Evolutionary conservation across 23 tunicate genomes (phyloP).

Genomic region (Pegea sp.): DNA sequence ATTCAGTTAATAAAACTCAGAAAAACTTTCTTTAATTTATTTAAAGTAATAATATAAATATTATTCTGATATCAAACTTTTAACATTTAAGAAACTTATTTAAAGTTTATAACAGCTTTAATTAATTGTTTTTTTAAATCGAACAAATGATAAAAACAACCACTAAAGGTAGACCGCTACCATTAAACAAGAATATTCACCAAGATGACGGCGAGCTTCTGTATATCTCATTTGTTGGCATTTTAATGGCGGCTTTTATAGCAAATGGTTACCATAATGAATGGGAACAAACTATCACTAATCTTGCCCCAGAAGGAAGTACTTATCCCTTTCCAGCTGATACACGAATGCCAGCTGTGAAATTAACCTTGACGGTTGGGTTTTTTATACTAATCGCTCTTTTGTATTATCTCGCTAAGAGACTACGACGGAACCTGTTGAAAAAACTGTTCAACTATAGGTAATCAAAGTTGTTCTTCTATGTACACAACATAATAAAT

Average conservation of each 20-base stretch:
- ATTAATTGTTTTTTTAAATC: too few relatives aligned
- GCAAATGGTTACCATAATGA: slow-evolving; percentile 74
- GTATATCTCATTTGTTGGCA: slow-evolving; percentile 50
- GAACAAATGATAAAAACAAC: too few relatives aligned
- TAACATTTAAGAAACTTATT: too few relatives aligned
- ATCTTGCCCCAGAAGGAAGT: slow-evolving; percentile 67
- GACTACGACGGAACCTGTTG: slow-evolving; percentile 36
- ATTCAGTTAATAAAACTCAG: too few relatives aligned
- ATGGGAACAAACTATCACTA: slow-evolving; percentile 59
- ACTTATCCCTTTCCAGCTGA: slow-evolving; percentile 74
- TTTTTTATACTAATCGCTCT: slow-evolving; percentile 56
- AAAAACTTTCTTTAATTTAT: too few relatives aligned
- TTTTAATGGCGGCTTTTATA: slow-evolving; percentile 78
- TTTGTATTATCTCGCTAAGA: slow-evolving; percentile 33
- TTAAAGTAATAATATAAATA: too few relatives aligned
- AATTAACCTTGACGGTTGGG: slow-evolving; percentile 55
- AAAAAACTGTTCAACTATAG: slow-evolving; percentile 44
- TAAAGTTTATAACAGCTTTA: too few relatives aligned
- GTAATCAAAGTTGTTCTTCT: slow-evolving; percentile 14
- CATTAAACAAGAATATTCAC: too few relatives aligned
- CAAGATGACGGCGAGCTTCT: too few relatives aligned
- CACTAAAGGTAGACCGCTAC: too few relatives aligned
- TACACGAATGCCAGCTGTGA: slow-evolving; percentile 64
- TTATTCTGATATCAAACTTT: too few relatives aligned
- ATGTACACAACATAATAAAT: not conserved